phyloP scores from a whole-genome alignment of 2,888 invertebrate genomes.

The Malacosoma neustria region DNA sequence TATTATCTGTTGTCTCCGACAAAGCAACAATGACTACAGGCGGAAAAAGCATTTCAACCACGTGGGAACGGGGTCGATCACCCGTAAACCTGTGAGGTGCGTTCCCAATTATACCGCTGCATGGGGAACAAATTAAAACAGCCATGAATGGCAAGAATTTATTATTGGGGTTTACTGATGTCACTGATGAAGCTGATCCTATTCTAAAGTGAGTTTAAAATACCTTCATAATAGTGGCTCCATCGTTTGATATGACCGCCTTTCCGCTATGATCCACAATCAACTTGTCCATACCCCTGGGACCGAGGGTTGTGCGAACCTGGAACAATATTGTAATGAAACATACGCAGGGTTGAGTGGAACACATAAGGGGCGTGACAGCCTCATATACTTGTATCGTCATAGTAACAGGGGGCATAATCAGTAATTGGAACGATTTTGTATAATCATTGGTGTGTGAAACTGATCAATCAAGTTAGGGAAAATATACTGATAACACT shows the following conservation, averaged over 20 bases:
- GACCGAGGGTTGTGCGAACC: constrained; percentile 95
- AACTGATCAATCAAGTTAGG: neutral
- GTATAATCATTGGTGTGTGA: neutral
- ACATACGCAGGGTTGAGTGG: neutral
- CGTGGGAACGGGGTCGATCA: too few species aligned
- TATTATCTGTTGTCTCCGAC: too few species aligned
- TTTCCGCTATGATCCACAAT: constrained; percentile 93
- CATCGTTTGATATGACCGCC: constrained; percentile 98
- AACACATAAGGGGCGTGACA: neutral
- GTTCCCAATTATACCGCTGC: too few species aligned
- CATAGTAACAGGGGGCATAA: neutral
- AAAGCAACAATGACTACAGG: too few species aligned
- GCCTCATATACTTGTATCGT: neutral
- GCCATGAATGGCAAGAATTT: too few species aligned
- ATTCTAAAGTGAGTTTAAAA: too few species aligned
- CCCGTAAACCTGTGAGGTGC: too few species aligned
- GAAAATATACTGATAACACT: neutral
- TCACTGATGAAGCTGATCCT: too few species aligned
- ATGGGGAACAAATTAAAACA: too few species aligned
- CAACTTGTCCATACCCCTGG: constrained; percentile 99
- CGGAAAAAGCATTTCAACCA: too few species aligned
- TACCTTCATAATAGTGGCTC: constrained; percentile 97
- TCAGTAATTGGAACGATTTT: neutral
- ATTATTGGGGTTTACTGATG: too few species aligned
- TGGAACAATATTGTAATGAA: too few species aligned